These are phyloP conservation scores for Lepidochitona cinerea DNA, from an alignment of 2,888 invertebrate genomes.

Conservation along the genomic window DNA sequence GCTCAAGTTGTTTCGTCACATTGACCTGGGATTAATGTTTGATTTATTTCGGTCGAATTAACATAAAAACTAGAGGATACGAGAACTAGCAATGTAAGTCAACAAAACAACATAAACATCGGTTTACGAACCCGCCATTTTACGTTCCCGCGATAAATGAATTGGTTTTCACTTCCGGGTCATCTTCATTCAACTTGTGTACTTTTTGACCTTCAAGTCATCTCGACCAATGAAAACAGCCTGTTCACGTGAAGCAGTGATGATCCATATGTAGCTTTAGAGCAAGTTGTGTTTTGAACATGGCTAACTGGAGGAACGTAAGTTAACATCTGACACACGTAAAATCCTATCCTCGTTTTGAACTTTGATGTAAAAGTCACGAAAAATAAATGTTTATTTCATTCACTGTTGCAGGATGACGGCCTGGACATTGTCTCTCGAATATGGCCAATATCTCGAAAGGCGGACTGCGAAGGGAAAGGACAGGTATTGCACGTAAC, in stretches of 20 bases:
- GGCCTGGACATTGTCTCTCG: conserved; percentile 43
- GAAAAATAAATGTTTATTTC: no score
- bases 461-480: conserved; percentile 47
- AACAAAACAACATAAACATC: not conserved
- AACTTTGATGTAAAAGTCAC: no score
- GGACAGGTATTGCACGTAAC: not conserved
- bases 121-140: conserved; percentile 23
- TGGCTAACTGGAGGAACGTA: not conserved
- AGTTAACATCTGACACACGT: no score
- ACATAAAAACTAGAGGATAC: not conserved
- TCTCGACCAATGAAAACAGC: not conserved
- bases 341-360: no score
- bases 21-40: no score
- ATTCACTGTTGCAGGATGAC: conserved; percentile 44
- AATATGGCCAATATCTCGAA: conserved; percentile 47
- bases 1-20: no score
- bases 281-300: no score
- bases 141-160: conserved; percentile 14
- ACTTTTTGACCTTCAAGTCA: not conserved
- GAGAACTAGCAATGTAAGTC: not conserved
- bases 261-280: not conserved
- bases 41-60: not conserved
- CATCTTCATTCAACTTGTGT: not conserved
- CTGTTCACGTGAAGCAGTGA: not conserved
- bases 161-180: not conserved